Base-by-base conservation (phyloP, 2,113 vertebrate genomes). In the Gyps fulvus region DNA sequence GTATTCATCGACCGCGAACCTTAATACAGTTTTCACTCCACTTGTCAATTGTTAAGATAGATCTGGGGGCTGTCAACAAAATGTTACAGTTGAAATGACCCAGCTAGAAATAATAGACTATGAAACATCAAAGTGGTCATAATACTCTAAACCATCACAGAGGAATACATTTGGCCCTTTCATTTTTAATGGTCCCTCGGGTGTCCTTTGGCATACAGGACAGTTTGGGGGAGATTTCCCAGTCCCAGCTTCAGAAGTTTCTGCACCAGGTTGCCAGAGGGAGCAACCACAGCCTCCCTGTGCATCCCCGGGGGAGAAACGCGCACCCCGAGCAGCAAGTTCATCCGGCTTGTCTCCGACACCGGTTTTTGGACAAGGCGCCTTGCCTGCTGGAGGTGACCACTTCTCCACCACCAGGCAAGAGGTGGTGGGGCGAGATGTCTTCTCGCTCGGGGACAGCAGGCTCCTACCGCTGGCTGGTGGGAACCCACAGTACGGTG, bases 11-110 rank as follows among this genome's bases (percentile, higher is more conserved):
- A 70, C 58, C 1, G 0, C 1, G 0, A 87, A 65, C 61, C 57
- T 94, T 95, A 95, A 91, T 73, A 84, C 77, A 85, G 83, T 94
- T 95, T 95, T 96, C 83, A 94, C 58, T 96, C 66, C 62, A 45
- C 50, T 93, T 95, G 91, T 93, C 93, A 94, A 92, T 88, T 89
- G 78, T 62, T 91, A 87, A 93, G 85, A 93, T 23, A 95, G 82
- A 96, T 93, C 84, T 83, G 71, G 94, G 78, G 84, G 22, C 91
- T 94, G 89, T 93, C 93, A 95, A 85, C 76, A 87, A 92, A 91
- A 96, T 72, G 43, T 61, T 94, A 58, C 55, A 50, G 70, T 59
- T 88, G 91, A 93, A 91, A 73, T 77, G 73, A 95, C 70, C 54
- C 66, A 55, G 49, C 26, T 72, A 87, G 91, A 91, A 95, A 89